Conservation (phyloP, 92 coral and sea anemone genomes). For the Muricea muricata region DNA sequence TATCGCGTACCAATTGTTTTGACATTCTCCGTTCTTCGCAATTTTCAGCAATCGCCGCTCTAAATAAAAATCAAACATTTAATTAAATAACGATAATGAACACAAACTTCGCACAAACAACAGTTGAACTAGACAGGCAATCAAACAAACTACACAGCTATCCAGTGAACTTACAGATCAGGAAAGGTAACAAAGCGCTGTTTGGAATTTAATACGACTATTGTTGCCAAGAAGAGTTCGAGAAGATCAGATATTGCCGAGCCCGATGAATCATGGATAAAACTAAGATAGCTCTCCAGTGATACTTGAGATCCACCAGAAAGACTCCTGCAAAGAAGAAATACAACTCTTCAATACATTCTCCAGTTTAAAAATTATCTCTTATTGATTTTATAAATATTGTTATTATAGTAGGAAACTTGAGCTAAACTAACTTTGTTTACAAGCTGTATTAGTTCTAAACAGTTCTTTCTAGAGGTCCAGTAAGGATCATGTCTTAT, state of each 20-base stretch:
- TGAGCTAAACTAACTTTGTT: too few relatives aligned
- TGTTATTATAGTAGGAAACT: too few relatives aligned
- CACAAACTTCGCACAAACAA: too few relatives aligned
- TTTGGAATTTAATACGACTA: slow-evolving; percentile 79
- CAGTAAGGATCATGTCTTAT: too few relatives aligned
- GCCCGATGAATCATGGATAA: slow-evolving; percentile 64
- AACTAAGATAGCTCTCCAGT: slow-evolving; percentile 45
- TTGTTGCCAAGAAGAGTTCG: slow-evolving; percentile 83
- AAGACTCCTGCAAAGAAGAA: slow-evolving; percentile 62
- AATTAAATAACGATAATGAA: too few relatives aligned
- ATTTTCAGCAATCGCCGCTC: not conserved
- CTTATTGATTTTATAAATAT: too few relatives aligned
- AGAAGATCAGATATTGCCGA: slow-evolving; percentile 78
- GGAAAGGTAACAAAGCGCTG: slow-evolving; percentile 59
- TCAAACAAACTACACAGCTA: too few relatives aligned
- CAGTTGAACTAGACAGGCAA: too few relatives aligned
- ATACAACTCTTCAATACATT: too few relatives aligned
- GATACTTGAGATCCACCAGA: slow-evolving; percentile 87
- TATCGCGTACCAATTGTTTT: slow-evolving; percentile 20
- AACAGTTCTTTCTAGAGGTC: too few relatives aligned
- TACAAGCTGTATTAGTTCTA: too few relatives aligned
- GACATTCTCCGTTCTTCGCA: slow-evolving; percentile 22
- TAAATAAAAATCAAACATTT: not conserved
- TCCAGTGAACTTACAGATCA: slow-evolving; percentile 21
- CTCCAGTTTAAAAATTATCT: too few relatives aligned